Base-by-base conservation (phyloP, 2,797 vertebrate species). In the Urocyon cinereoargenteus region DNA sequence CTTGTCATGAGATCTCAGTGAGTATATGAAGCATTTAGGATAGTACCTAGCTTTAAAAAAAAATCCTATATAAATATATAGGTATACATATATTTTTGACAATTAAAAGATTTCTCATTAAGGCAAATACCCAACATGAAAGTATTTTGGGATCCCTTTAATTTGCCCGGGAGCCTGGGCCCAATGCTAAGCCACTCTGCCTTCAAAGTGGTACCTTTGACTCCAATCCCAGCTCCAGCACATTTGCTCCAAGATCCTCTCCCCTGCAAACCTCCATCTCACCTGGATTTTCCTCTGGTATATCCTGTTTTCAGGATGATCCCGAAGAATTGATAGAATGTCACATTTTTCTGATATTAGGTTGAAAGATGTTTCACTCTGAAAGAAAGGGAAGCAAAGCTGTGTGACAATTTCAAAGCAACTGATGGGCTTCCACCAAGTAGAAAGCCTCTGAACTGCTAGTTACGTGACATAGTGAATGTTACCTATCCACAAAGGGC, bases 331-430 rank as follows among this genome's bases (percentile, higher is more conserved):
- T 19, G 98, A 97, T 8, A 98, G 98, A 68, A 99, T 98, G 98
- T 99, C 99, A 98, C 99, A 98, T 97, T 98, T 99, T 91, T 95
- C 88, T 40, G 99, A 99, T 97, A 99, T 98, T 7, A 99, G 98
- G 64, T 96, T 96, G 88, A 97, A 98, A 53, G 96, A 86, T 96
- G 97, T 92, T 93, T 97, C 98, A 81, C 94, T 97, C 98, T 98
- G 96, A 79, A 97, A 98, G 66, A 62, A 36, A 88, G 75, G 92
- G 81, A 36, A 85, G 96, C 49, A 51, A 40, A 12, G 19, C 45
- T 66, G 78, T 66, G 78, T 66, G 66, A 73, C 66, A 0, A 34
- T n/a, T 75, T 90, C 62, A 26, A 55, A 90, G 53, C 16, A 24
- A 51, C 36, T 0, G 22, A 6, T 0, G 28, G 68, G 26, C 22